A percentile compares a stretch with the other conserved stretches of the same genome.
These are phyloP conservation scores for Bos indicus DNA, from an alignment of 2,113 vertebrate genomes.

Conservation along the genomic window DNA sequence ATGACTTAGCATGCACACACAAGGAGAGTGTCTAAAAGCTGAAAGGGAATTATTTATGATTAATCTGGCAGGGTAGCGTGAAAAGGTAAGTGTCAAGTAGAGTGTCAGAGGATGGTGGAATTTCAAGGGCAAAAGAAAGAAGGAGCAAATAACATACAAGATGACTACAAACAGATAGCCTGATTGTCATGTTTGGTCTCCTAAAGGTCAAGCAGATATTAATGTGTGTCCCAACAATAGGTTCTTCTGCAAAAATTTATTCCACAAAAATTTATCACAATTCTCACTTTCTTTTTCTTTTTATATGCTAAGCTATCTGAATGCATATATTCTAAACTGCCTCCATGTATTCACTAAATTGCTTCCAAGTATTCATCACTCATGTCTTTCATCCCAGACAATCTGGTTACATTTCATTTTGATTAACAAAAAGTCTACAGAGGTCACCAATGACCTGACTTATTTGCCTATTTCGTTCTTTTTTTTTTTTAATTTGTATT, in stretches of 20 bases:
- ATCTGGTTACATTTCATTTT: background rate
- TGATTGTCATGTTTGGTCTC: background rate
- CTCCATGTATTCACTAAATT: background rate
- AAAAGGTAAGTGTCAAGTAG: background rate
- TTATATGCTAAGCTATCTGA: background rate
- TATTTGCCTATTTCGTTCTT: background rate
- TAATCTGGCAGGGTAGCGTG: background rate
- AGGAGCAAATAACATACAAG: background rate
- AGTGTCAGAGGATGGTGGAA: background rate
- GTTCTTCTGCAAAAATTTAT: background rate
- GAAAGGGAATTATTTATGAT: background rate
- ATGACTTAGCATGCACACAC: background rate
- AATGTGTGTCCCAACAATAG: background rate
- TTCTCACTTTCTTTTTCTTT: background rate
- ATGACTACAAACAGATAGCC: background rate
- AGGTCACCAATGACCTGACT: background rate
- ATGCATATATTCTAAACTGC: background rate
- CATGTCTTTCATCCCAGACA: background rate
- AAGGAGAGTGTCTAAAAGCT: background rate
- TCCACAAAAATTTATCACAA: background rate
- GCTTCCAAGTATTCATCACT: background rate
- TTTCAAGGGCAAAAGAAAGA: slow-evolving; percentile 33
- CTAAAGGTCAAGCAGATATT: slow-evolving; percentile 40
- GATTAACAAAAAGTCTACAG: background rate
- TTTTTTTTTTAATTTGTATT: no score